Conservation (phyloP, 2,888 invertebrate genomes). For the Dyspetes luteomarginatus region DNA sequence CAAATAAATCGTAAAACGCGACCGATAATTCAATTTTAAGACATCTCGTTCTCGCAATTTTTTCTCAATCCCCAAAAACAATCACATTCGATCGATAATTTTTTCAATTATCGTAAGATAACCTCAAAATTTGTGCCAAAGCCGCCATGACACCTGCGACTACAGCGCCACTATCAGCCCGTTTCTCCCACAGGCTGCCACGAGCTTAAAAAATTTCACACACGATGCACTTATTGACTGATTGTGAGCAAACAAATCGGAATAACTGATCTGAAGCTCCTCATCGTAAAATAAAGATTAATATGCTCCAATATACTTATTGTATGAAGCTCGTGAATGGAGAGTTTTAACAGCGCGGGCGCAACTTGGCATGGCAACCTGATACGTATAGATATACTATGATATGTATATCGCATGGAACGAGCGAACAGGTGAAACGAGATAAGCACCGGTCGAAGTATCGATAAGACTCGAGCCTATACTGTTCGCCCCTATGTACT, state of each 20-base stretch:
- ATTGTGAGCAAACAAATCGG: not conserved
- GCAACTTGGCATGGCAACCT: constrained; percentile 19
- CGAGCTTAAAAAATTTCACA: not conserved
- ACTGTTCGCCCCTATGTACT: not conserved
- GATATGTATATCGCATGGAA: not conserved
- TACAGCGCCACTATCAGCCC: no score
- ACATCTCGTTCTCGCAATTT: no score
- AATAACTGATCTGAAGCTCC: not conserved
- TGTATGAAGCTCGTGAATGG: not conserved
- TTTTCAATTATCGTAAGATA: no score
- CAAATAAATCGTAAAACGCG: no score
- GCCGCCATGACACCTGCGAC: no score
- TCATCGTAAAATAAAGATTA: not conserved
- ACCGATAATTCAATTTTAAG: no score
- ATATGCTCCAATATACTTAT: not conserved
- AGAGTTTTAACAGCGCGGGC: not conserved
- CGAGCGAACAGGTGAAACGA: constrained; percentile 45
- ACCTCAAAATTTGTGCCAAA: no score
- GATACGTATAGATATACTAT: constrained; percentile 1
- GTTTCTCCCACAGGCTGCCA: no score
- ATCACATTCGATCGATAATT: no score
- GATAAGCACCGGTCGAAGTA: constrained; percentile 39
- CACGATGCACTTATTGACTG: not conserved
- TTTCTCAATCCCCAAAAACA: no score
- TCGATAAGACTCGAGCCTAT: constrained; percentile 46